Conservation (phyloP, 2,797 vertebrate genomes). For the Sebastes nivosus region DNA sequence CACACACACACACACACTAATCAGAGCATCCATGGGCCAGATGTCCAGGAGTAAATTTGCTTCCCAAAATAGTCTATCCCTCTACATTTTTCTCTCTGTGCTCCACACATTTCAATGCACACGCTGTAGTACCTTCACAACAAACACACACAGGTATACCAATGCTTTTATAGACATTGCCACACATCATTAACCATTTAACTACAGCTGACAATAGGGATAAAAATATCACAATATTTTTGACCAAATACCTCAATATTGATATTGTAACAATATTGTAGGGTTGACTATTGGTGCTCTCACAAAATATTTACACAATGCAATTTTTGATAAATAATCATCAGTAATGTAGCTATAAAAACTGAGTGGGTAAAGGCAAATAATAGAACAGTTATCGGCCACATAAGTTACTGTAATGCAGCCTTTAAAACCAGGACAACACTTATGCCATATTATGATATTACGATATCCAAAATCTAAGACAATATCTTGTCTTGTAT, state of each 20-base stretch:
- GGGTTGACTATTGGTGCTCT: too few relatives aligned
- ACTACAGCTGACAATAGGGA: too few relatives aligned
- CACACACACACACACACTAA: slow-evolving; percentile 11
- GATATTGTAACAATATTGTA: too few relatives aligned
- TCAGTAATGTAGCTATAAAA: too few relatives aligned
- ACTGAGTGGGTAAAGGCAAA: too few relatives aligned
- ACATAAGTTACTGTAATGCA: too few relatives aligned
- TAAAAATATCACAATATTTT: too few relatives aligned
- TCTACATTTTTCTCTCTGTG: slow-evolving; percentile 2
- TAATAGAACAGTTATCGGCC: too few relatives aligned
- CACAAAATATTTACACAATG: too few relatives aligned
- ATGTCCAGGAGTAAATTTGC: slow-evolving; percentile 53
- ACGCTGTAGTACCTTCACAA: not conserved
- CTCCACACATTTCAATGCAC: not conserved
- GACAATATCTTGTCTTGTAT: not conserved
- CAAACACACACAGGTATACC: not conserved
- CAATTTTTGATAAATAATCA: too few relatives aligned
- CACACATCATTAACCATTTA: not conserved
- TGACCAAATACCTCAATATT: too few relatives aligned
- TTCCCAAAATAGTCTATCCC: slow-evolving; percentile 33
- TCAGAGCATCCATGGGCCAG: slow-evolving; percentile 34
- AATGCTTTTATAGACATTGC: not conserved
- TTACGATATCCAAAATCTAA: not conserved
- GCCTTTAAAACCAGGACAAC: not conserved
- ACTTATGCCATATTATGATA: not conserved